Conservation (phyloP, 2,797 vertebrate genomes). For the Sparus aurata region DNA sequence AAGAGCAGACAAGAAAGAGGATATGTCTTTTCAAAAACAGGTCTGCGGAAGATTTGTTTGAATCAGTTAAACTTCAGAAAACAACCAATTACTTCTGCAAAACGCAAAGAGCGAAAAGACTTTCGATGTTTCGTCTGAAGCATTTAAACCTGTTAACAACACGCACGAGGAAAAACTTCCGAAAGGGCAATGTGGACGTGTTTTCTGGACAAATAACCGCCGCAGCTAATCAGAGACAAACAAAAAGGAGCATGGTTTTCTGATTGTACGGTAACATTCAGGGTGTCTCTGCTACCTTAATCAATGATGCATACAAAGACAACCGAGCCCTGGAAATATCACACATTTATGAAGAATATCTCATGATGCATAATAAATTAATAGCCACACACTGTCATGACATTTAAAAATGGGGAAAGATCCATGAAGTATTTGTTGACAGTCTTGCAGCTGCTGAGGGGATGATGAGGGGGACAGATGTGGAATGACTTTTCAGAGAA, state of each 20-base stretch:
- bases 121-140: neutral
- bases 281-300: conserved; percentile 12
- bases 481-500: conserved; percentile 25
- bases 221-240: neutral
- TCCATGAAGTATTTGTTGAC: conserved; percentile 26
- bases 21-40: neutral
- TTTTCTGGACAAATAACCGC: conserved; percentile 28
- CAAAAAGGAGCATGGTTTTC: neutral
- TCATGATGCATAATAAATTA: conserved; percentile 35
- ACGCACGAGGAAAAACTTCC: conserved; percentile 13
- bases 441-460: conserved; percentile 16
- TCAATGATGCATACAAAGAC: conserved; percentile 55
- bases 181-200: conserved; percentile 6
- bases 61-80: neutral
- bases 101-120: neutral
- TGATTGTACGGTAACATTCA: neutral
- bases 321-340: conserved; percentile 51
- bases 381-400: conserved; percentile 22
- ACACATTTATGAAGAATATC: conserved; percentile 47
- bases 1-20: neutral
- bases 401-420: conserved; percentile 35
- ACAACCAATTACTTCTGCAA: neutral
- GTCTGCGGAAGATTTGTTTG: neutral
- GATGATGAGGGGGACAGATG: conserved; percentile 11
- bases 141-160: conserved; percentile 49